These are phyloP conservation scores for Astatotilapia flaviijosephi DNA, from an alignment of 2,113 vertebrate genomes.

Conservation along the genomic window DNA sequence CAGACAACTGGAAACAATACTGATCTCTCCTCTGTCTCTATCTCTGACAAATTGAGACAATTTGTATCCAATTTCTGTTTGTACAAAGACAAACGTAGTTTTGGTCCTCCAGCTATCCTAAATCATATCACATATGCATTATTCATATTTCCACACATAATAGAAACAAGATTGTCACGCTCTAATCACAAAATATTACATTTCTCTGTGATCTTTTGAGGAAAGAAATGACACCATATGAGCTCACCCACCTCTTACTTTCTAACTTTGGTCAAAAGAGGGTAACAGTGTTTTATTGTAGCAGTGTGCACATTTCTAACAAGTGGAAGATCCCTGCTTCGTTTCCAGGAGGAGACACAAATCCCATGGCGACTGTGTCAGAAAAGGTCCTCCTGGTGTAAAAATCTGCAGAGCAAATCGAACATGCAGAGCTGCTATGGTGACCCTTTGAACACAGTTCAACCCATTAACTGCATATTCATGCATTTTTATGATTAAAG, in stretches of 20 bases:
- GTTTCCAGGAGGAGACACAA: neutral
- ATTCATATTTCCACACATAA: neutral
- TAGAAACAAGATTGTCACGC: neutral
- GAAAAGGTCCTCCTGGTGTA: neutral
- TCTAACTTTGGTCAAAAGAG: neutral
- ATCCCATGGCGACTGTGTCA: neutral
- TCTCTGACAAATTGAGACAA: conserved; percentile 1
- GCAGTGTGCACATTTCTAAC: neutral
- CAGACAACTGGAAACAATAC: neutral
- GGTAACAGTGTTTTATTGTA: accelerated
- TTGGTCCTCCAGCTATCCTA: neutral
- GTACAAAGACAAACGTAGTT: neutral
- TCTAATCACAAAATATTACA: neutral
- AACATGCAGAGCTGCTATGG: neutral
- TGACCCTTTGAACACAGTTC: neutral
- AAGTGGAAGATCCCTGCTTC: neutral
- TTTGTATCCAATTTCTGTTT: neutral
- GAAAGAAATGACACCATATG: neutral
- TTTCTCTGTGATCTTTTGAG: neutral
- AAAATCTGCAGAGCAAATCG: neutral
- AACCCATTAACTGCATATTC: neutral
- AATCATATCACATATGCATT: conserved; percentile 8
- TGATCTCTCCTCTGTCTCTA: neutral
- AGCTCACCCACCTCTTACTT: neutral
- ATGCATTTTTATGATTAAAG: neutral